A percentile compares a stretch with the other conserved stretches of the same genome.
Evolutionary conservation across 2,113 vertebrate species (phyloP).

Genomic region (Elanus axillaris): DNA sequence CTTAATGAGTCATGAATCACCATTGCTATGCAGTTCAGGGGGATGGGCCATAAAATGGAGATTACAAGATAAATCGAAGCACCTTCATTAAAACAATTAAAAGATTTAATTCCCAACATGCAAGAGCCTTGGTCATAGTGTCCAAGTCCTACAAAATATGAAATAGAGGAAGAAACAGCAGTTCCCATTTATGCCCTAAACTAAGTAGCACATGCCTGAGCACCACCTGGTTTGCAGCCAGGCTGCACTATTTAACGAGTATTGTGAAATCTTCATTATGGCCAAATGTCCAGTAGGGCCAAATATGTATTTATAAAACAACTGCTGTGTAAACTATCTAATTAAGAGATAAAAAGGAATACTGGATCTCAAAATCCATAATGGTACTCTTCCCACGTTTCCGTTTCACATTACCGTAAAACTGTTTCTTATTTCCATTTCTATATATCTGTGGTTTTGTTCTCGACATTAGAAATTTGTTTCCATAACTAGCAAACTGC

Average conservation of each 20-base stretch:
- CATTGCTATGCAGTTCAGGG: accelerated
- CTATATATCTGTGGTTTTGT: not conserved
- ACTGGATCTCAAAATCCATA: not conserved
- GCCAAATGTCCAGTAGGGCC: not conserved
- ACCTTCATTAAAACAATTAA: not conserved
- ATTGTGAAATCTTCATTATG: not conserved
- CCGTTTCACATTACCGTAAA: not conserved
- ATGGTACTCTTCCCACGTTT: not conserved
- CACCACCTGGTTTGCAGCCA: not conserved
- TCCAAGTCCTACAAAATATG: not conserved
- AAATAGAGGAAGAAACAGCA: not conserved
- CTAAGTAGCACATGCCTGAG: not conserved
- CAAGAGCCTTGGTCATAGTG: not conserved
- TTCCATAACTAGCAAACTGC: not conserved
- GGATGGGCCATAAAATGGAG: not conserved
- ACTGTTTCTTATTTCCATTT: not conserved
- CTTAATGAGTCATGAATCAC: not conserved
- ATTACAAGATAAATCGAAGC: not conserved
- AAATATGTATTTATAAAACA: conserved; percentile 18
- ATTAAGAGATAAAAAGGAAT: conserved; percentile 13
- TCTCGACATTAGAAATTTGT: not conserved
- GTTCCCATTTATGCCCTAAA: not conserved
- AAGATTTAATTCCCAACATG: not conserved
- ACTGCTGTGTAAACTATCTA: not conserved
- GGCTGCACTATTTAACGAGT: not conserved